phyloP scores from a whole-genome alignment of 2,113 vertebrate species.

The Chaetops frenatus region DNA sequence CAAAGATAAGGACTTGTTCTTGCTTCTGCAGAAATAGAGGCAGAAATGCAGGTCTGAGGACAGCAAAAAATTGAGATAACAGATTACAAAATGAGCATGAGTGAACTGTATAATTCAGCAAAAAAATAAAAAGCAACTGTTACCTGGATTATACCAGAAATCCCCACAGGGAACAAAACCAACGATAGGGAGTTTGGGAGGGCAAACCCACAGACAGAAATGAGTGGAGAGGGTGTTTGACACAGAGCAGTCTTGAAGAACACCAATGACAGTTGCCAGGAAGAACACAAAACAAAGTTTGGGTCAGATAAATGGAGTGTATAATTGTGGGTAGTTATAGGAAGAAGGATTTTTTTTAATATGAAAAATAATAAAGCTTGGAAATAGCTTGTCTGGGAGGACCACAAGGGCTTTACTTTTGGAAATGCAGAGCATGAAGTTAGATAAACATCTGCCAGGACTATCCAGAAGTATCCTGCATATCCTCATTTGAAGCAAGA shows the following conservation, averaged over 20 bases:
- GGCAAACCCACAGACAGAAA: background rate
- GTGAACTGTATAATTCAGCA: background rate
- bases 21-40: background rate
- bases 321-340: background rate
- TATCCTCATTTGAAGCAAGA: background rate
- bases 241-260: background rate
- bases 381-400: background rate
- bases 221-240: background rate
- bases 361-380: background rate
- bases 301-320: background rate
- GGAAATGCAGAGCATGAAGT: background rate
- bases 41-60: background rate
- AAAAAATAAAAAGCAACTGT: background rate
- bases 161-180: background rate
- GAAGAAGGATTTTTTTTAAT: background rate
- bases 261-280: background rate
- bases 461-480: background rate
- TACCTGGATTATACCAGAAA: background rate
- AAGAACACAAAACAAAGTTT: background rate
- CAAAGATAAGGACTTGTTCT: background rate
- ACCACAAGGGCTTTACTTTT: background rate
- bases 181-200: background rate
- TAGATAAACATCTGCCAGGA: background rate
- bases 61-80: background rate
- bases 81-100: background rate